Evolutionary conservation across 2,888 invertebrate genomes (phyloP).

Genomic region (Venustoraphidia nigricollis): DNA sequence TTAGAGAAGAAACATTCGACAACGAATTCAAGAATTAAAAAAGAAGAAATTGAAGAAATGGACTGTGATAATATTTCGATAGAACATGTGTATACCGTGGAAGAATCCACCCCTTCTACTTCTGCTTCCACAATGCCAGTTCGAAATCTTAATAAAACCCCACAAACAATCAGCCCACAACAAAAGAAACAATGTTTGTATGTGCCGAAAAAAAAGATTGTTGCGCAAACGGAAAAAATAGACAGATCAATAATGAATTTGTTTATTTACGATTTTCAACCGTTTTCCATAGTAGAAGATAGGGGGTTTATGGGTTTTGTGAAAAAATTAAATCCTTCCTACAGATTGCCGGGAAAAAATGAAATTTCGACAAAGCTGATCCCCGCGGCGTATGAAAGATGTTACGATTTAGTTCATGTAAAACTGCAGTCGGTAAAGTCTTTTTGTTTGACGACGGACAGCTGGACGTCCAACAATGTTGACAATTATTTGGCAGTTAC

Average conservation of each 20-base stretch:
- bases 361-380: slow-evolving; percentile 14
- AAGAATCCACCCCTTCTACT: too few species aligned
- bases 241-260: slow-evolving; percentile 13
- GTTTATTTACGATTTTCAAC: slow-evolving; percentile 12
- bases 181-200: too few species aligned
- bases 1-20: too few species aligned
- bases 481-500: slow-evolving; percentile 17
- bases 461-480: slow-evolving; percentile 17
- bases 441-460: slow-evolving; percentile 17
- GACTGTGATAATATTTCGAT: too few species aligned
- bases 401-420: slow-evolving; percentile 12
- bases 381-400: slow-evolving; percentile 15
- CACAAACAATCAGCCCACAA: too few species aligned
- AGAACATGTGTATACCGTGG: too few species aligned
- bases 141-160: too few species aligned
- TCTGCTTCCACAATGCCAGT: too few species aligned
- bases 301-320: slow-evolving; percentile 11
- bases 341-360: slow-evolving; percentile 10
- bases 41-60: too few species aligned
- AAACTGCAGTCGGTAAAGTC: slow-evolving; percentile 4
- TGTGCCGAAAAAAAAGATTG: too few species aligned
- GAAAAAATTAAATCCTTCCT: slow-evolving; percentile 10
- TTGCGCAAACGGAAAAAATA: too few species aligned
- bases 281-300: slow-evolving; percentile 14
- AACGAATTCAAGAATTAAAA: too few species aligned